These are phyloP conservation scores for Thalassoma bifasciatum DNA, from an alignment of 2,113 vertebrate species.

Conservation along the genomic window DNA sequence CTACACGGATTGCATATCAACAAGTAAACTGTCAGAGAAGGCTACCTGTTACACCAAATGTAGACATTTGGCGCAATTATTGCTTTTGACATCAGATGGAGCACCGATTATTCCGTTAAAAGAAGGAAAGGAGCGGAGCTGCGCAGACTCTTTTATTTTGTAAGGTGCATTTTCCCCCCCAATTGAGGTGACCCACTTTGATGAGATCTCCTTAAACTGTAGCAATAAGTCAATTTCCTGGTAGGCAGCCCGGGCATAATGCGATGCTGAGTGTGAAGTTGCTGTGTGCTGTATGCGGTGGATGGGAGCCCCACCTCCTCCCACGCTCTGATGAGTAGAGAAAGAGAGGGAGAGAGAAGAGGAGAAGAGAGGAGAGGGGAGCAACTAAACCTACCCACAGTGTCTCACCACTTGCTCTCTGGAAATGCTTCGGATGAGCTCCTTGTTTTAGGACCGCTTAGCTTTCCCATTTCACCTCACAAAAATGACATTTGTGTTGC, in stretches of 20 bases:
- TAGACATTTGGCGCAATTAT: not conserved
- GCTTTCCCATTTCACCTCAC: not conserved
- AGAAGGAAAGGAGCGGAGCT: not conserved
- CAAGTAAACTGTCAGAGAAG: constrained; percentile 66
- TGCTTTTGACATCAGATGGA: not conserved
- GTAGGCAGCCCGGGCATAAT: constrained; percentile 63
- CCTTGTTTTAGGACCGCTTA: constrained; percentile 30
- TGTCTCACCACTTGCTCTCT: constrained; percentile 78
- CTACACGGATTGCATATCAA: constrained; percentile 75
- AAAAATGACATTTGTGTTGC: constrained; percentile 35
- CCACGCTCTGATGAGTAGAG: constrained; percentile 74
- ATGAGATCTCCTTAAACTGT: constrained; percentile 68
- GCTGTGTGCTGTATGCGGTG: constrained; percentile 71
- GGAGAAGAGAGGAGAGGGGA: constrained; percentile 55
- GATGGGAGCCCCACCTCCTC: constrained; percentile 82
- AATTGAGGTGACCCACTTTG: constrained; percentile 71
- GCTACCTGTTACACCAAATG: constrained; percentile 70
- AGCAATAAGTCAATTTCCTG: constrained; percentile 67
- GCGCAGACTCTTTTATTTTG: constrained; percentile 13
- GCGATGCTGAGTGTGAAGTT: constrained; percentile 79
- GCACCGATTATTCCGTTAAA: not conserved
- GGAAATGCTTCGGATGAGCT: constrained; percentile 75
- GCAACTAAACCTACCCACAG: constrained; percentile 68
- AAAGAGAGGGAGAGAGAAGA: constrained; percentile 39
- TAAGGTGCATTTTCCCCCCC: constrained; percentile 20